Conservation (phyloP, 2,888 invertebrate species). For the Melangyna quadrimaculata region DNA sequence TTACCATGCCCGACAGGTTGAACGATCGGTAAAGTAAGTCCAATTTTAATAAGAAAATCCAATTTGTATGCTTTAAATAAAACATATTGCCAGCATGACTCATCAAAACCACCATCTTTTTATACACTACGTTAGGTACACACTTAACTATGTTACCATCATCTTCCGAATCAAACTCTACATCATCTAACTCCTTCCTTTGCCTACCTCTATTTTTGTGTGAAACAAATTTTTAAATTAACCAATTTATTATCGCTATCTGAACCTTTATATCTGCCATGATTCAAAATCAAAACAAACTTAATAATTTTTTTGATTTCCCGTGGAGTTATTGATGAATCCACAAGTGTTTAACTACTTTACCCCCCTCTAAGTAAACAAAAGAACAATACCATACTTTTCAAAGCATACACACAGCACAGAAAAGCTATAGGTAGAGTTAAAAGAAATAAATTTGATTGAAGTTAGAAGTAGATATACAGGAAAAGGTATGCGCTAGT, state of each 20-base stretch:
- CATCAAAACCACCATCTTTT: constrained; percentile 23
- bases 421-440: constrained; percentile 45
- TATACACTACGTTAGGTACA: too few relatives aligned
- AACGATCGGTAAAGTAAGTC: background rate
- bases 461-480: background rate
- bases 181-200: background rate
- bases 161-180: background rate
- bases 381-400: constrained; percentile 9
- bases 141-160: background rate
- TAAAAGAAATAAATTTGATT: background rate
- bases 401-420: background rate
- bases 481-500: background rate
- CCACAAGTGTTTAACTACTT: constrained; percentile 38
- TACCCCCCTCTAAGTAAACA: constrained; percentile 25
- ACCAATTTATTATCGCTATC: constrained; percentile 50
- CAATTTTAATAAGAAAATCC: background rate
- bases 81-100: constrained; percentile 65
- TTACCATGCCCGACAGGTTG: background rate
- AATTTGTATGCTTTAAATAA: constrained; percentile 21
- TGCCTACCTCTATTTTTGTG: background rate
- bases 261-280: constrained; percentile 37
- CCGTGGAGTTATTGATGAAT: constrained; percentile 66
- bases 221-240: constrained; percentile 59
- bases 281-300: constrained; percentile 55
- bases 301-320: constrained; percentile 41